Evolutionary conservation across 2,888 invertebrate species (phyloP), one percentile per base, ranked within the genome.

Genomic region (Drosophila affinis): DNA sequence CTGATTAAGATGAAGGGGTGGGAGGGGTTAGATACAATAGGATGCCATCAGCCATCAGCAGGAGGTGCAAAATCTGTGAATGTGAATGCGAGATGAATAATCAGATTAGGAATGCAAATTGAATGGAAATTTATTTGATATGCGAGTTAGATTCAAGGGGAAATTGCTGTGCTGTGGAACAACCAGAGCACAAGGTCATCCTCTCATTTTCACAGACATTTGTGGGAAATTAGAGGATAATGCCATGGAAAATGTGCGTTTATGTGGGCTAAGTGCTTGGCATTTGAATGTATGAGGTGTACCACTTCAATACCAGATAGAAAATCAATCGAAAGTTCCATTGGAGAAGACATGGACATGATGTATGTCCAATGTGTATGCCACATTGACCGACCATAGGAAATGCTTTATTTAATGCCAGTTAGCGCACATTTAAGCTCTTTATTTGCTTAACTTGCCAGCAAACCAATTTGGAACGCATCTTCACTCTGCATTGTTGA

Each of bases 1-100:
- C 68, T 68, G 68, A 68, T 68, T 69, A 68, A 60, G 68, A 68
- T 54, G 24, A 32, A 17, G 17, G 48, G 39, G 29, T 14, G 6
- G 14, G 7, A 1, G n/a, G 39, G 7, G 14, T 1, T 29, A 29
- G 29, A 29, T 39, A 39, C 14, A 39, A 39, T 39, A 3, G 39
- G 7, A 6, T 39, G 39, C 14, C 39, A n/a, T n/a, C 21, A 21
- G 39, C 14, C 39, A n/a, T 39, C 39, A 39, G n/a, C 39, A 39
- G 39, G 39, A 39, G 39, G 39, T 39, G 39, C 39, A 39, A 39
- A 39, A 39, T 39, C 39, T 39, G 39, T 39, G 39, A 39, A 39
- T 39, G 39, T n/a, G 39, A 39, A 39, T 39, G 39, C 39, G n/a
- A 39, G 39, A 39, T 14, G 39, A 39, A 39, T 39, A 39, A 39